phyloP scores from a whole-genome alignment of 2,797 vertebrate species.

The Nothura maculosa region DNA sequence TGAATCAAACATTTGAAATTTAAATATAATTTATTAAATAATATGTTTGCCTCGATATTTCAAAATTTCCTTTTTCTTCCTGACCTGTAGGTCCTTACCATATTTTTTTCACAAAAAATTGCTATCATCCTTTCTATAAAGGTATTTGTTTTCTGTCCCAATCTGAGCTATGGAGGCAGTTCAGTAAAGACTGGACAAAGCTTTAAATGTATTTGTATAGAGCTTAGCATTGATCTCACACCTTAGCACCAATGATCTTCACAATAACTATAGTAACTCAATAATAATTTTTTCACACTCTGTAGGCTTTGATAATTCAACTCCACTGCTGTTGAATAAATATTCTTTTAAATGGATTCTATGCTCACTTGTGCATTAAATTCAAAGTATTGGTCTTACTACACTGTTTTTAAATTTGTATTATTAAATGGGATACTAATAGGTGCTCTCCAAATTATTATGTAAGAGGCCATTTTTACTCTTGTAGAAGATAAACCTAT shows the following conservation, averaged over 20 bases:
- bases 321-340: background rate
- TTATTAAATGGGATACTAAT: background rate
- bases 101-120: background rate
- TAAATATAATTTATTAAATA: background rate
- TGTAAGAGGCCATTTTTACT: background rate
- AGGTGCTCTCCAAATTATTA: background rate
- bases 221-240: background rate
- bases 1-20: slow-evolving; percentile 4
- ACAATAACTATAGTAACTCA: background rate
- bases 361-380: background rate
- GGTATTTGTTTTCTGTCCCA: background rate
- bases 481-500: background rate
- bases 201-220: background rate
- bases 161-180: background rate
- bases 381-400: background rate
- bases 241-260: background rate
- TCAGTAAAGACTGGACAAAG: background rate
- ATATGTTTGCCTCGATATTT: background rate
- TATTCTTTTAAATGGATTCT: background rate
- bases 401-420: background rate
- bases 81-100: background rate
- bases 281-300: background rate
- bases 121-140: background rate
- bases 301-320: background rate
- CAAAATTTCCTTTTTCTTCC: background rate